Base-by-base conservation (phyloP, 2,113 vertebrate species). In the Solea senegalensis region DNA sequence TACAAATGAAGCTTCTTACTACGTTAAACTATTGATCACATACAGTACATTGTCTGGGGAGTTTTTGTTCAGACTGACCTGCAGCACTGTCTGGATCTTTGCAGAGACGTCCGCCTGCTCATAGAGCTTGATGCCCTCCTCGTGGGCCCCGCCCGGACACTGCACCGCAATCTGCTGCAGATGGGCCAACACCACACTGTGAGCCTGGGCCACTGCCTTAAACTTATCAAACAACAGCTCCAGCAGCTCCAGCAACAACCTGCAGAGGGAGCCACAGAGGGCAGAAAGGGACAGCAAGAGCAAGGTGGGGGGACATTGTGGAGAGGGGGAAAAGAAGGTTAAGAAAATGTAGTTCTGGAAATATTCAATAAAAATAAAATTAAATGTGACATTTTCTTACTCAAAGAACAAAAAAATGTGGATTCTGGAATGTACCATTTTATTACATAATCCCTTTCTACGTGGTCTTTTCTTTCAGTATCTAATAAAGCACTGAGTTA, bases 71-170 rank as follows among this genome's bases (percentile, higher is more conserved):
- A 49, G 6, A 72, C 93, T 86, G 88, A 98, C 98, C 97, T 98
- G 97, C 70, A 99, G 91, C 63, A 99, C 98, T 0, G 95, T 94
- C 83, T 99, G 98, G 86, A 99, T 99, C 92, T 99, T 98, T 86
- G 97, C 96, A 83, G 96, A 98, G 66, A 99, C 98, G 0, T 99
- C 97, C 0, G 97, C 97, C 94, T 98, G 98, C 83, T 99, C 98
- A 0, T 99, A 99, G 16, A 99, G 93, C 58, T 98, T 99, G 93
- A 97, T 94, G 1, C 95, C 95, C 8, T 96, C 96, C 8, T 96
- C 94, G 0, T 92, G 82, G 49, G 94, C 95, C 59, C 94, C 89
- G 63, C 85, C 74, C 1, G 94, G 93, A 28, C 94, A 93, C 56
- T 89, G 89, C 50, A 90, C 84, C 4, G 95, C 94, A 0, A 95